A percentile compares a stretch with the other conserved stretches of the same genome.
phyloP scores from a whole-genome alignment of 2,113 vertebrate genomes.

The Rhipidura dahli region DNA sequence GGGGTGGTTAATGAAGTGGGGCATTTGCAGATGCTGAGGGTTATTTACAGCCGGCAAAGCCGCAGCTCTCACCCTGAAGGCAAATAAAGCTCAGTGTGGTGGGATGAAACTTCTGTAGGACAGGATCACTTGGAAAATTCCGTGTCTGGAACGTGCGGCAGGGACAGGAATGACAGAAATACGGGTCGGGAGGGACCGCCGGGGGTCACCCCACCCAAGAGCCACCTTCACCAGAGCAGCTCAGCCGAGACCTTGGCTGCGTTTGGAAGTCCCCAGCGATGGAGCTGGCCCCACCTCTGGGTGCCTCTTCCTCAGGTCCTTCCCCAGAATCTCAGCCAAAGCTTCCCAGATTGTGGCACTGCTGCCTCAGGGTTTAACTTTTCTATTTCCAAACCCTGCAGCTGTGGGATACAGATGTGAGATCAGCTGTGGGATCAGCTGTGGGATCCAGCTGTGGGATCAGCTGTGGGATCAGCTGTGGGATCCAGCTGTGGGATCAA shows the following conservation, averaged over 20 bases:
- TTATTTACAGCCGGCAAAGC: not conserved
- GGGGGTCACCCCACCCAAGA: not conserved
- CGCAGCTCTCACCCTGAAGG: not conserved
- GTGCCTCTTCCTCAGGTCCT: not conserved
- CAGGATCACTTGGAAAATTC: not conserved
- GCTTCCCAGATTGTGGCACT: fast-evolving
- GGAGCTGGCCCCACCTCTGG: not conserved
- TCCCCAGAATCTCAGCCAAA: not conserved
- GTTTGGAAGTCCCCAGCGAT: not conserved
- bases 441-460: no score
- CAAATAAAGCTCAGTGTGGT: not conserved
- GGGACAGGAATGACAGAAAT: not conserved
- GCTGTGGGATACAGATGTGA: no score
- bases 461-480: no score
- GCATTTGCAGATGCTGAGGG: not conserved
- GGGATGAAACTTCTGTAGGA: not conserved
- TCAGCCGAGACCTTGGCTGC: fast-evolving
- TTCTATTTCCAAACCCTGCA: no score
- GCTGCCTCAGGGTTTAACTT: no score
- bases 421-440: no score
- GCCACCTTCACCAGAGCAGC: no score
- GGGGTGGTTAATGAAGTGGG: not conserved
- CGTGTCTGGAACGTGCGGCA: not conserved
- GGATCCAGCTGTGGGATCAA: no score
- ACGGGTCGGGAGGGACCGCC: fast-evolving